These are phyloP conservation scores for Teleopsis dalmanni DNA, from an alignment of 1,140 invertebrate species.

Conservation along the genomic window DNA sequence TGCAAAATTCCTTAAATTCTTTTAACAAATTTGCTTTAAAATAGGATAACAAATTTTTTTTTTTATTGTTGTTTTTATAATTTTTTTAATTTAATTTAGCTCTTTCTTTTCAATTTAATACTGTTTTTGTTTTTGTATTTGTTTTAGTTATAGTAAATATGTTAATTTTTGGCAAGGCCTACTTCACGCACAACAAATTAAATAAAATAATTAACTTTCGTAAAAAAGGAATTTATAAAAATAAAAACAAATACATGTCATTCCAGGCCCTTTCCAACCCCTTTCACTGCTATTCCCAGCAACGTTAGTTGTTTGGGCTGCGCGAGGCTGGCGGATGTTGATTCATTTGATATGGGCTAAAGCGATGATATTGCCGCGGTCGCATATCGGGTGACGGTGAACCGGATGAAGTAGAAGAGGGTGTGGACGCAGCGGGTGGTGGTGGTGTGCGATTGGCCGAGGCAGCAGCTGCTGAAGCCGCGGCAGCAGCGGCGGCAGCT, in stretches of 20 bases:
- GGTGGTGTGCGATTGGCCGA: conserved; percentile 34
- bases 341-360: conserved; percentile 40
- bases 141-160: too few relatives aligned
- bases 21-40: too few relatives aligned
- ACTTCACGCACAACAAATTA: too few relatives aligned
- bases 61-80: too few relatives aligned
- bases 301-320: conserved; percentile 35
- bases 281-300: not conserved
- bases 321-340: conserved; percentile 22
- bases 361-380: conserved; percentile 39
- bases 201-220: too few relatives aligned
- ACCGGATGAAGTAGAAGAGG: conserved; percentile 39
- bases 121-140: too few relatives aligned
- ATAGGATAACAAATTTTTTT: too few relatives aligned
- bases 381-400: conserved; percentile 43
- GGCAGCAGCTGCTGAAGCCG: conserved; percentile 24
- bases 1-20: too few relatives aligned
- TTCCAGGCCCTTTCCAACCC: not conserved
- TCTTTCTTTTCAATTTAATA: too few relatives aligned
- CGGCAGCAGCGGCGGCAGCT: conserved; percentile 34
- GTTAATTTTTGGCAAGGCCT: too few relatives aligned
- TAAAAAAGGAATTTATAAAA: too few relatives aligned
- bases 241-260: not conserved
- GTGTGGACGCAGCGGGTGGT: conserved; percentile 34
- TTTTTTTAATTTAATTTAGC: too few relatives aligned